Evolutionary conservation across 2,113 vertebrate genomes (phyloP).

Genomic region (Turdus rufiventris): DNA sequence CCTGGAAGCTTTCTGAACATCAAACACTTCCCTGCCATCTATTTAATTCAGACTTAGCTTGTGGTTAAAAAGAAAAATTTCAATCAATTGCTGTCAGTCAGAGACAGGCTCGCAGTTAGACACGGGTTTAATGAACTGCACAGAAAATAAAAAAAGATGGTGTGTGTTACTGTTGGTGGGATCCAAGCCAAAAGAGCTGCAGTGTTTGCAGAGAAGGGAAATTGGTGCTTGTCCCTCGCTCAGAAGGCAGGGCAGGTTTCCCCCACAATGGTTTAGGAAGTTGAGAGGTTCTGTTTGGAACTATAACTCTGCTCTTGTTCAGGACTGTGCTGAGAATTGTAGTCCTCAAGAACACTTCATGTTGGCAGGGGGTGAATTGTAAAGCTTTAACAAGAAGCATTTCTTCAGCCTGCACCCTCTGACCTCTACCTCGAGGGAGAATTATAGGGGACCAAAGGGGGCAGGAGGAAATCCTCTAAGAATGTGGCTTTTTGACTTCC

Average conservation of each 20-base stretch:
- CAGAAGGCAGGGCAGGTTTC: background rate
- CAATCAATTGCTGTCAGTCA: background rate
- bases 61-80: background rate
- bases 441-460: background rate
- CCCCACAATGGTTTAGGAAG: background rate
- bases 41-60: background rate
- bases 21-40: background rate
- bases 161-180: background rate
- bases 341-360: background rate
- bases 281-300: background rate
- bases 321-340: background rate
- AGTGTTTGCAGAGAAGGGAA: background rate
- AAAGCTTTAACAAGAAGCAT: background rate
- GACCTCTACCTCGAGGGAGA: background rate
- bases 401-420: background rate
- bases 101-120: background rate
- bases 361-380: background rate
- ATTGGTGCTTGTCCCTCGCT: background rate
- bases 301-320: background rate
- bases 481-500: background rate
- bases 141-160: background rate
- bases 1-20: background rate
- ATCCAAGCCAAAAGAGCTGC: background rate
- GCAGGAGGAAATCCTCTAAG: background rate
- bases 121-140: background rate